Percentiles rank a stretch among this genome's conserved stretches.
Conservation (phyloP, 2,888 invertebrate species). For the Tetrapedia diversipes region DNA sequence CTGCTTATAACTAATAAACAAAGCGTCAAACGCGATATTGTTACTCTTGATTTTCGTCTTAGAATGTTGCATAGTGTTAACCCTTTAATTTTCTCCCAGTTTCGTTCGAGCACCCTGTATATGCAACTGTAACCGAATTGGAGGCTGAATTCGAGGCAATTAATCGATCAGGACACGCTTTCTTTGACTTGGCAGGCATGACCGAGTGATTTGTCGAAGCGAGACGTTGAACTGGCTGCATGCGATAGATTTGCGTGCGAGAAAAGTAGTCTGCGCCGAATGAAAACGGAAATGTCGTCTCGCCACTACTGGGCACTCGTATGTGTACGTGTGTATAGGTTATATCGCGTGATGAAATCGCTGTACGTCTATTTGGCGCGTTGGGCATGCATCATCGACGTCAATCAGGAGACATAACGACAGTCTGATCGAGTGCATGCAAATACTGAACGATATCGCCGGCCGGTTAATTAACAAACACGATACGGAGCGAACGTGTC, state of each 20-base stretch:
- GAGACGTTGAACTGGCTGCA: slow-evolving; percentile 39
- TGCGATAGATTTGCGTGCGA: slow-evolving; percentile 52
- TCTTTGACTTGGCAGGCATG: slow-evolving; percentile 10
- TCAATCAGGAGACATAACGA: slow-evolving; percentile 48
- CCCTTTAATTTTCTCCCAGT: too few species aligned
- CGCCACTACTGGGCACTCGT: background rate
- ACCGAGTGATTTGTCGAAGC: slow-evolving; percentile 39
- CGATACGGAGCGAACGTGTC: slow-evolving; percentile 39
- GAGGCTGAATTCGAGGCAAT: slow-evolving; percentile 14
- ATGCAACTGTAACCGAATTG: too few species aligned
- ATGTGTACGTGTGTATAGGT: slow-evolving; percentile 20
- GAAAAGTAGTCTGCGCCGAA: slow-evolving; percentile 21
- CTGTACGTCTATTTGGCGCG: slow-evolving; percentile 47
- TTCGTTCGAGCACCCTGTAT: too few species aligned
- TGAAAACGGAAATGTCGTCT: slow-evolving; percentile 51
- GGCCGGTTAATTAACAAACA: slow-evolving; percentile 51
- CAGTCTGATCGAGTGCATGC: slow-evolving; percentile 35
- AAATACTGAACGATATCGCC: slow-evolving; percentile 36
- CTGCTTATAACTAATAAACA: too few species aligned
- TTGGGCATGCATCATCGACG: slow-evolving; percentile 55
- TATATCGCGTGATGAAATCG: slow-evolving; percentile 59
- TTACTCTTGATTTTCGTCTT: too few species aligned
- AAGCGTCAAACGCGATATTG: too few species aligned
- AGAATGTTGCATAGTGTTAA: too few species aligned
- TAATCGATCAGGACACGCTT: background rate